These are phyloP conservation scores for Artibeus jamaicensis DNA, from an alignment of 2,797 vertebrate species.

Conservation along the genomic window DNA sequence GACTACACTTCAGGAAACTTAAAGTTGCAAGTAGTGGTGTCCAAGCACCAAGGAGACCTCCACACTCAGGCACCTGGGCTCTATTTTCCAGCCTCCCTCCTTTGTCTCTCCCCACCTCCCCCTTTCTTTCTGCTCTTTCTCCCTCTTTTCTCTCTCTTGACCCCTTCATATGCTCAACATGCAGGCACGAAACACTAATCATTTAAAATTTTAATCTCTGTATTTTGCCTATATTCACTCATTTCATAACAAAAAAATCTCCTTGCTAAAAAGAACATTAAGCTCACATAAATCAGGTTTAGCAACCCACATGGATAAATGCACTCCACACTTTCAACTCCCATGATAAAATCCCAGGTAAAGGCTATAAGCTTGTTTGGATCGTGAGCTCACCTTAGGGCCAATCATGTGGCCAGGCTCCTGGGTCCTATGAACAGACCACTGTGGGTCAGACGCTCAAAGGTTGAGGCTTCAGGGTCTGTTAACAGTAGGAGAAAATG, in stretches of 20 bases:
- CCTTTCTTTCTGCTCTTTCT: neutral
- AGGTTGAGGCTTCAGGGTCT: neutral
- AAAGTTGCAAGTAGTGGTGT: neutral
- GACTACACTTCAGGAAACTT: neutral
- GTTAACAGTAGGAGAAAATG: neutral
- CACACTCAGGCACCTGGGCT: neutral
- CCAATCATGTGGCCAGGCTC: neutral
- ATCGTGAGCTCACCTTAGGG: neutral
- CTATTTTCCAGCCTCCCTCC: rapidly evolving
- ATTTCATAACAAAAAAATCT: neutral
- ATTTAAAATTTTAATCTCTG: neutral
- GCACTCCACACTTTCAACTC: neutral
- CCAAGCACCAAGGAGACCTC: neutral
- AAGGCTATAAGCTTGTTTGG: neutral
- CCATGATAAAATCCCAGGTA: neutral
- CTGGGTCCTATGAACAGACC: rapidly evolving
- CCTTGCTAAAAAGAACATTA: neutral
- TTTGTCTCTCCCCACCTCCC: neutral
- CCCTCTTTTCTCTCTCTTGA: neutral
- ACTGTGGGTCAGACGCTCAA: neutral
- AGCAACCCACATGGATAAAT: neutral
- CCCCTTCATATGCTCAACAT: neutral
- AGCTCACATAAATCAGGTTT: neutral
- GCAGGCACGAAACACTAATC: neutral
- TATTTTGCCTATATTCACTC: neutral